Evolutionary conservation across 2,888 invertebrate genomes (phyloP).

Genomic region (Volucella zonaria): DNA sequence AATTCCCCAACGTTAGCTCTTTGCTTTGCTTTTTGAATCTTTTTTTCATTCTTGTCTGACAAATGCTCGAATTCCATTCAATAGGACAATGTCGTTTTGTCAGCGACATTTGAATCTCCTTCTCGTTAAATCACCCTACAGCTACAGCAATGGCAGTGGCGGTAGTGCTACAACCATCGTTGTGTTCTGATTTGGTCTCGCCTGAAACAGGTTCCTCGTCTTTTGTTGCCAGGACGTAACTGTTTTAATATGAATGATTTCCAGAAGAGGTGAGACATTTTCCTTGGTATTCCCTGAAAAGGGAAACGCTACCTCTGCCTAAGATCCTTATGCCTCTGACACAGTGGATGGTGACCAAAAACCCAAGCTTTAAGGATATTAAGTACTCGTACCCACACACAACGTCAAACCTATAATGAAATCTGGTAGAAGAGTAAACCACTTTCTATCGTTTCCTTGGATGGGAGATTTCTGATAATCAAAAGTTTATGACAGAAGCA

Average conservation of each 20-base stretch:
- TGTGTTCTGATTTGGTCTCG: too few species aligned
- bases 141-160: too few species aligned
- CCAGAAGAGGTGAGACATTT: conserved; percentile 14
- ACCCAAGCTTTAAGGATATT: conserved; percentile 27
- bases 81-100: too few species aligned
- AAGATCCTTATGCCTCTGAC: conserved; percentile 24
- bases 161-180: too few species aligned
- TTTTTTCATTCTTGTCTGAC: too few species aligned
- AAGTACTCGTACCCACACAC: background rate
- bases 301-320: background rate
- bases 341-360: conserved; percentile 31
- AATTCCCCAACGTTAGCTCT: too few species aligned
- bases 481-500: conserved; percentile 38
- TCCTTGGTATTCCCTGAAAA: background rate
- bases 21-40: too few species aligned
- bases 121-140: too few species aligned
- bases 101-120: too few species aligned
- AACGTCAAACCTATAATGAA: conserved; percentile 61
- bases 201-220: too few species aligned
- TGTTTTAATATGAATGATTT: conserved; percentile 62
- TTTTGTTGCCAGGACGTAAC: too few species aligned
- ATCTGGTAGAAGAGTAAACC: conserved; percentile 16
- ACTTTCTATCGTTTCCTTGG: conserved; percentile 34
- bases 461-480: conserved; percentile 56
- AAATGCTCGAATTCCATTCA: too few species aligned